Conservation (phyloP, 1,140 invertebrate genomes). For the Neodiprion virginianus region DNA sequence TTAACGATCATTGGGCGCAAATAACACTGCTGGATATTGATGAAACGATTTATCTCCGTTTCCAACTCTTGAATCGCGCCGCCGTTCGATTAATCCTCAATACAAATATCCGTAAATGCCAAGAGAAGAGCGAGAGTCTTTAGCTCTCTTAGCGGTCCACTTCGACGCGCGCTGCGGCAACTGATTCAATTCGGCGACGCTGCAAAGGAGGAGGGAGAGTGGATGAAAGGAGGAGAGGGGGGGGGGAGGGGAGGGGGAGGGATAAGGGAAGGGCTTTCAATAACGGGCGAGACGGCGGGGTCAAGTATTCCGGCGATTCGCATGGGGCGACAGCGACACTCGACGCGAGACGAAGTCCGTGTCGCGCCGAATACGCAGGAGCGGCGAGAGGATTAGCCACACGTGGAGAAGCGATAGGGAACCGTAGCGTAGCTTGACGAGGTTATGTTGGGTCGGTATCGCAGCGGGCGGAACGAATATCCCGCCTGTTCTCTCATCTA, state of each 20-base stretch:
- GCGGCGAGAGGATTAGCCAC: not conserved
- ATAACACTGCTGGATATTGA: too few species aligned
- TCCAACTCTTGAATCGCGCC: constrained; percentile 36
- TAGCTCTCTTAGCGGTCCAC: too few species aligned
- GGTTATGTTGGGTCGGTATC: constrained; percentile 15
- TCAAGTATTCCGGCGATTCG: too few species aligned
- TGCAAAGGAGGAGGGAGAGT: not conserved
- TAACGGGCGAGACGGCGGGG: constrained; percentile 26
- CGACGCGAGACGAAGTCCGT: too few species aligned
- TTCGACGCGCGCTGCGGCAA: too few species aligned
- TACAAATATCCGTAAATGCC: too few species aligned
- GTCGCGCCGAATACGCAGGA: not conserved
- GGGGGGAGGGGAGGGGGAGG: not conserved
- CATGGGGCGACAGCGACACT: too few species aligned
- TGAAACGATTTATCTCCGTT: not conserved
- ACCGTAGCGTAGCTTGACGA: not conserved
- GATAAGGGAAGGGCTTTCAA: constrained; percentile 7
- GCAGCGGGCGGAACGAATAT: not conserved
- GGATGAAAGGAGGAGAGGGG: not conserved
- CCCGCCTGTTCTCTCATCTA: not conserved
- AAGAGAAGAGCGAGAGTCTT: too few species aligned
- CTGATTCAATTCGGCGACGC: not conserved
- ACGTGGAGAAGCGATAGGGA: not conserved
- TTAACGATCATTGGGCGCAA: too few species aligned
- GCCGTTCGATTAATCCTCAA: not conserved